Base-by-base conservation (phyloP, 2,113 vertebrate genomes). In the Vidua chalybeata region DNA sequence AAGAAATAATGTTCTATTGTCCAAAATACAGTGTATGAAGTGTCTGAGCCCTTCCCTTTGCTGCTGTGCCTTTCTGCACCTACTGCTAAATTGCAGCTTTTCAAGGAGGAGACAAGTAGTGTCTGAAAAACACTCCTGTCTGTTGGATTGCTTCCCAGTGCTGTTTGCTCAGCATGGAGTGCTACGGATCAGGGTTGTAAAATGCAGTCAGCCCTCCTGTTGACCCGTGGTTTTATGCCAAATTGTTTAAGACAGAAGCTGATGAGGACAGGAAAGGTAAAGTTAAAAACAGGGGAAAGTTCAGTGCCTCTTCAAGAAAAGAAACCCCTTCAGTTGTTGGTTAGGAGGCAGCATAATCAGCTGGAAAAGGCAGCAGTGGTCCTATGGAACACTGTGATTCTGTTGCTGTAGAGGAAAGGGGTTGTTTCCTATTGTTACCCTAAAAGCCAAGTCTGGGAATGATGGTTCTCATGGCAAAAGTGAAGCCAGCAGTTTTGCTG, bases 301-400 rank as follows among this genome's bases (percentile, higher is more conserved):
- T 48, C 62, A 64, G 30, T 0, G 1, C 26, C 56, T 62, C 43
- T 74, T 59, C 30, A 64, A 11, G 45, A 56, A 59, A 69, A 35
- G 43, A 83, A 83, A 59, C 28, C 9, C 30, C 30, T 79, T 43
- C 7, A 10, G 28, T 1, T 83, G 23, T 30, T 77, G 39, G 7
- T 49, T 24, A 51, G 67, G 46, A 79, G 28, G 26, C 37, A 64
- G 9, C 0, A 0, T 43, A 7, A 49, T 67, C 6, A 2, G 33
- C 74, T 87, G 78, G 59, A 41, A 68, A 56, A 76, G 46, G 80
- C 46, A 69, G 46, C 77, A 51, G 49, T 27, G 35, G 27, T 21
- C 28, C 43, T 22, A 1, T 28, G 46, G 68, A 78, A 55, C 5
- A 0, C 3, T 49, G 16, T 7, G 18, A 28, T 78, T 48, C 5